Evolutionary conservation across 2,888 invertebrate species (phyloP), one percentile per base, ranked within the genome.

Genomic region (Uropetala carovei): DNA sequence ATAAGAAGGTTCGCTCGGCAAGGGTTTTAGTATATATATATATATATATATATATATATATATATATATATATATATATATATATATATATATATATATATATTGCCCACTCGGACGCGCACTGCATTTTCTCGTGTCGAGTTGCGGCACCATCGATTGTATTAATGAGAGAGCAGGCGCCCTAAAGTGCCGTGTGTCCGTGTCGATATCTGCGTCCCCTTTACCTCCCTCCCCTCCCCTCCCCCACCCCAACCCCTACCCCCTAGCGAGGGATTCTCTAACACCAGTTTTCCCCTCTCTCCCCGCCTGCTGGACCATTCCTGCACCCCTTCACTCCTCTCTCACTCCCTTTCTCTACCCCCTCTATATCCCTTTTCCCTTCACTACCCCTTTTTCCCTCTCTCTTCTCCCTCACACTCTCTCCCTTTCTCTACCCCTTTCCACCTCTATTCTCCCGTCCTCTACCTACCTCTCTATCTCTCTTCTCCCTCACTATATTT

Each of bases 151-250:
- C 58, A 86, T 86, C 86, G 86, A 86, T 86, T 86, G 30, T 64
- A 86, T 86, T 86, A 86, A 86, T 86, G 86, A 86, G 60, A 60
- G 60, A 57, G n/a, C n/a, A 11, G 18, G 43, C 16, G 10, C 9
- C 81, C 30, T 27, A 27, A 86, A 60, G 60, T 86, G 86, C 30
- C 59, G 64, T 59, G 83, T 68, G 83, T 91, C 91, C 91, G 58
- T 92, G 68, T 92, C 92, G 59, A 60, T 58, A 27, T 64, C 86
- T 92, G 75, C 92, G 18, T 68, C 92, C 86, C 30, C 27, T 59
- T 64, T 16, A 10, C 27, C 68, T 64, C 64, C 60, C n/a, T n/a
- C n/a, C n/a, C n/a, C n/a, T n/a, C n/a, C n/a, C n/a, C n/a, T n/a
- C n/a, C n/a, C n/a, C n/a, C n/a, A n/a, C n/a, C n/a, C n/a, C n/a